A percentile compares a stretch with the other conserved stretches of the same genome.
Evolutionary conservation across 1,140 invertebrate genomes (phyloP).

Genomic region (Bombus haemorrhoidalis): DNA sequence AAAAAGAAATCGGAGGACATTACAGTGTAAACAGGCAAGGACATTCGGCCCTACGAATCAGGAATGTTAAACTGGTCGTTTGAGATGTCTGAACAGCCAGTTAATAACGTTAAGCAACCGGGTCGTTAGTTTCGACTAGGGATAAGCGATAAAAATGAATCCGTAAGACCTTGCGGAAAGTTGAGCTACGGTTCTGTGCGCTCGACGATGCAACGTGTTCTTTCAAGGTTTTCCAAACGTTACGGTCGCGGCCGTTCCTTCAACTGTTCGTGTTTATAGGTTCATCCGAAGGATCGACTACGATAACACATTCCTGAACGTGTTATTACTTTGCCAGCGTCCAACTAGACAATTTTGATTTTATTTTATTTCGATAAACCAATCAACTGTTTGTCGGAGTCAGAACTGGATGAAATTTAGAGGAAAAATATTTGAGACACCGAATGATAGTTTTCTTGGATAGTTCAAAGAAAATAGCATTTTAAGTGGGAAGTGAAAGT

Average conservation of each 20-base stretch:
- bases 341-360: too few relatives aligned
- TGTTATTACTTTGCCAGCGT: neutral
- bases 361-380: neutral
- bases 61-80: constrained; percentile 44
- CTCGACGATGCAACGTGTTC: neutral
- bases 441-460: too few relatives aligned
- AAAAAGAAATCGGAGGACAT: constrained; percentile 37
- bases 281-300: neutral
- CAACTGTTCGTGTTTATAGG: neutral
- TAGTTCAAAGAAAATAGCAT: too few relatives aligned
- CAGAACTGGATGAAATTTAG: too few relatives aligned
- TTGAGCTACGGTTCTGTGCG: too few relatives aligned
- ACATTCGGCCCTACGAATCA: constrained; percentile 27
- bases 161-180: neutral
- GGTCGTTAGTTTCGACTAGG: constrained; percentile 3
- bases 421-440: too few relatives aligned
- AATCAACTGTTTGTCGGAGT: neutral
- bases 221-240: neutral
- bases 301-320: neutral
- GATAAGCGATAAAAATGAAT: constrained; percentile 28
- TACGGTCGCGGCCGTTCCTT: constrained; percentile 11
- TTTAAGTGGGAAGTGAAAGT: too few relatives aligned
- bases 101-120: constrained; percentile 41
- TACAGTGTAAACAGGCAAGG: constrained; percentile 28
- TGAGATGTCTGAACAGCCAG: neutral